Conservation (phyloP, 2,797 vertebrate genomes). For the Xerus rutilus region DNA sequence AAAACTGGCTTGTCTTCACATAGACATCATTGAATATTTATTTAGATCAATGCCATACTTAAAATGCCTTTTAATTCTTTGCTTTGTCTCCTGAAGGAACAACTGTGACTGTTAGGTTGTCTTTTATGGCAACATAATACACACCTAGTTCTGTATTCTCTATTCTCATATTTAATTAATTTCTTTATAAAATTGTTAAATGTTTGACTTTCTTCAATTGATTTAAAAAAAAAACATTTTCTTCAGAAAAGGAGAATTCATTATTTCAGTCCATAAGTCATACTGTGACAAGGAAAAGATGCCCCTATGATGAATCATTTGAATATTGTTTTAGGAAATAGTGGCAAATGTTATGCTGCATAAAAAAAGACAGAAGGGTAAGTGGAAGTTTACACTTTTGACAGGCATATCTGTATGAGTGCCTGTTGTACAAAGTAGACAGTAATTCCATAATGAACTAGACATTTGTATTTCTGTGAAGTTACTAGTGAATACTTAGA, state of each 20-base stretch:
- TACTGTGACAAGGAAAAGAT: neutral
- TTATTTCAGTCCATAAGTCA: neutral
- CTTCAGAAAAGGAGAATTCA: neutral
- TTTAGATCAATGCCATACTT: constrained; percentile 56
- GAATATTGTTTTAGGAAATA: constrained; percentile 17
- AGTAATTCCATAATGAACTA: neutral
- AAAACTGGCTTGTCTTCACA: constrained; percentile 7
- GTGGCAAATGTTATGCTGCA: neutral
- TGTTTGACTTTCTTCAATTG: constrained; percentile 49
- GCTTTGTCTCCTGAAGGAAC: neutral
- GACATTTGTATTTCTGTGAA: neutral
- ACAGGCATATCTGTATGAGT: neutral
- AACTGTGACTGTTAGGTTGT: neutral
- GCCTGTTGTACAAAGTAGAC: neutral
- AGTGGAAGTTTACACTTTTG: neutral
- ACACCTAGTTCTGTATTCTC: constrained; percentile 29
- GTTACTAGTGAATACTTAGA: neutral
- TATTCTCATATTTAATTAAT: constrained; percentile 52
- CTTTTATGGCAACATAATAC: neutral
- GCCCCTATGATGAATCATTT: neutral
- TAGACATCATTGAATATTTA: constrained; percentile 43
- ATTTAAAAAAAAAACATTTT: neutral
- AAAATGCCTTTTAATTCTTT: constrained; percentile 20
- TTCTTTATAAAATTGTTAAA: constrained; percentile 26
- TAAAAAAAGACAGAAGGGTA: neutral